phyloP scores from a whole-genome alignment of 2,888 invertebrate genomes.

The Leucophora obtusa region DNA sequence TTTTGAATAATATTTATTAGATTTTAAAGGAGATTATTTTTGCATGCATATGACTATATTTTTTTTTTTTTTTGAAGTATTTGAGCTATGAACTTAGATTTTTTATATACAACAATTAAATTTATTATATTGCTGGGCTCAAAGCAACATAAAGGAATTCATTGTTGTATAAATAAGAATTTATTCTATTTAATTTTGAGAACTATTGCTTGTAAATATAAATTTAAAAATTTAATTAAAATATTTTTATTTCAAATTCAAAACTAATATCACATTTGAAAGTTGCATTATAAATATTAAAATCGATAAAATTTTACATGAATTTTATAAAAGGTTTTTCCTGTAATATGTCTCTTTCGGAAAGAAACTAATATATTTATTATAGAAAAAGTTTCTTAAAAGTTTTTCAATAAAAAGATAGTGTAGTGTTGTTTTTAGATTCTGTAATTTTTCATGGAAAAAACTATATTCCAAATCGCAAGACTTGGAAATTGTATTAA shows the following conservation, averaged over 20 bases:
- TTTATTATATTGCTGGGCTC: constrained; percentile 74
- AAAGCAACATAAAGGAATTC: constrained; percentile 71
- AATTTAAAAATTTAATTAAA: not conserved
- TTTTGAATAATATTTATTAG: constrained; percentile 1
- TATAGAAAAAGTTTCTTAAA: too few relatives aligned
- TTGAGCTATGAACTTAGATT: constrained; percentile 25
- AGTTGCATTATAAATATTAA: not conserved
- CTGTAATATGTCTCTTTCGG: too few relatives aligned
- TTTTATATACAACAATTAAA: constrained; percentile 68
- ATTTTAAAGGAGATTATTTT: not conserved
- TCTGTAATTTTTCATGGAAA: too few relatives aligned
- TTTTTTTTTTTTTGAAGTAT: constrained; percentile 23
- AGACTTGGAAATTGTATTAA: too few relatives aligned
- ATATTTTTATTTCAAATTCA: not conserved
- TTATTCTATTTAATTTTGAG: not conserved
- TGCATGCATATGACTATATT: constrained; percentile 12
- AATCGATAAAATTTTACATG: too few relatives aligned
- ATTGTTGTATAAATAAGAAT: constrained; percentile 30
- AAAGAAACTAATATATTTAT: too few relatives aligned
- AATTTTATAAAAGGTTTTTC: too few relatives aligned
- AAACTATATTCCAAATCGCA: too few relatives aligned
- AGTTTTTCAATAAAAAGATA: too few relatives aligned
- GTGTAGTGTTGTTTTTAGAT: too few relatives aligned
- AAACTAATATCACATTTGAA: not conserved
- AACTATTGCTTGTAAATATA: not conserved